Percentiles rank a stretch among this genome's conserved stretches.
Conservation (phyloP, 2,888 invertebrate genomes). For the Lasioglossum malachurum region DNA sequence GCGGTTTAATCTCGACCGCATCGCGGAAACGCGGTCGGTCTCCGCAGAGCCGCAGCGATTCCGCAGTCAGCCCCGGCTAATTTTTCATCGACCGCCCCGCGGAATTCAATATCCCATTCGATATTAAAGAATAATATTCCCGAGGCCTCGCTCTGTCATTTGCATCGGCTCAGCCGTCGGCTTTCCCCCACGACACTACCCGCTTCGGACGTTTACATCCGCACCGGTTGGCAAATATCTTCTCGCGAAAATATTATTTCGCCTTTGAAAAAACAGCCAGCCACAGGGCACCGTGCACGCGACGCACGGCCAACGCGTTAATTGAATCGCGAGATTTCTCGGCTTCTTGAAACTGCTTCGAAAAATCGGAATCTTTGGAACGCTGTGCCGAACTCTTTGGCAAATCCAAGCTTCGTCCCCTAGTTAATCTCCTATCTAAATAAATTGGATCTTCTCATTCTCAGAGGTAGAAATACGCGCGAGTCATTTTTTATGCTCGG, state of each 20-base stretch:
- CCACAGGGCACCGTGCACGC: neutral
- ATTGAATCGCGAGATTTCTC: neutral
- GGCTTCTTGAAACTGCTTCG: neutral
- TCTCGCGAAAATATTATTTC: slow-evolving; percentile 37
- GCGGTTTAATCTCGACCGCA: slow-evolving; percentile 77
- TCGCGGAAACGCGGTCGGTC: neutral
- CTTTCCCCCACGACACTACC: neutral
- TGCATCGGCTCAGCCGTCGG: slow-evolving; percentile 40
- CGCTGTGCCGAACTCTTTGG: neutral
- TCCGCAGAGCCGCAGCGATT: slow-evolving; percentile 2
- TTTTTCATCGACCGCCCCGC: slow-evolving; percentile 54
- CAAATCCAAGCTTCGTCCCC: too few species aligned
- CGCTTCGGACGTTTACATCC: slow-evolving; percentile 19
- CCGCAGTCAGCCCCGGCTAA: slow-evolving; percentile 33
- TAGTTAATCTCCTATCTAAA: neutral
- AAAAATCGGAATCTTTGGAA: neutral
- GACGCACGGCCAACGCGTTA: neutral
- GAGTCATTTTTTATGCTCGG: too few species aligned
- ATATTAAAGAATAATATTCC: slow-evolving; percentile 72
- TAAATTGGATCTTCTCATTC: too few species aligned
- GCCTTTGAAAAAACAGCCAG: neutral
- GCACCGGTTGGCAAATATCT: neutral
- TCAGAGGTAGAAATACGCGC: too few species aligned
- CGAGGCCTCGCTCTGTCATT: slow-evolving; percentile 50
- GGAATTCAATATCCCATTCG: slow-evolving; percentile 67